These are phyloP conservation scores for Temnothorax unifasciatus DNA, from an alignment of 2,888 invertebrate genomes.

Conservation along the genomic window DNA sequence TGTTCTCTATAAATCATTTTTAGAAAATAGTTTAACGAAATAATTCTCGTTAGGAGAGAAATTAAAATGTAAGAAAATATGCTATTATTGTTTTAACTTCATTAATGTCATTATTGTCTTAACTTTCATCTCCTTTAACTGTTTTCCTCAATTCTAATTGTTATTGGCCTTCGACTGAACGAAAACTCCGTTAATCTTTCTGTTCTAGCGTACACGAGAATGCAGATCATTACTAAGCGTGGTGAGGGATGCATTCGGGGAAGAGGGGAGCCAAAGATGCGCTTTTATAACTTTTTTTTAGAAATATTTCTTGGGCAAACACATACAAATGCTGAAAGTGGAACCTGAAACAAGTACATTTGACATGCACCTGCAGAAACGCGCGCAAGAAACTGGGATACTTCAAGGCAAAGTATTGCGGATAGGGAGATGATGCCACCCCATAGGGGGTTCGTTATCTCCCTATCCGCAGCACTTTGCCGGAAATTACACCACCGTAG, in stretches of 20 bases:
- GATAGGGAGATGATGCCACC: not conserved
- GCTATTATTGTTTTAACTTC: not conserved
- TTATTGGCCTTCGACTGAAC: conserved; percentile 1
- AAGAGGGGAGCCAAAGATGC: conserved; percentile 85
- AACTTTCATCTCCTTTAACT: not conserved
- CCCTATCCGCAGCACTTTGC: too few relatives aligned
- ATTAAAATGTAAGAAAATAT: not conserved
- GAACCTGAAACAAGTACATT: conserved; percentile 66
- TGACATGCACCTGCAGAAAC: conserved; percentile 53
- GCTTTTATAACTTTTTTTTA: conserved; percentile 82
- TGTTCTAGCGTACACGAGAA: conserved; percentile 85
- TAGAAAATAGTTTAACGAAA: not conserved
- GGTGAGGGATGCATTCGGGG: conserved; percentile 71
- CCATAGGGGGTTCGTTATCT: too few relatives aligned
- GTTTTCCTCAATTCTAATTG: not conserved
- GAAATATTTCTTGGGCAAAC: conserved; percentile 78
- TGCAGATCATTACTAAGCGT: conserved; percentile 82
- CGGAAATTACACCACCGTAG: not conserved
- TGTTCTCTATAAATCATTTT: not conserved
- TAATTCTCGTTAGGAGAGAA: not conserved
- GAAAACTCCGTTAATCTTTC: conserved; percentile 52
- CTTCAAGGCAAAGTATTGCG: conserved; percentile 5
- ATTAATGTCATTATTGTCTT: not conserved
- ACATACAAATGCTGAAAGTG: conserved; percentile 66
- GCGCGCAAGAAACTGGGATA: conserved; percentile 5